Base-by-base conservation (phyloP, 1,140 invertebrate species). In the Hylyphantes graminicola region DNA sequence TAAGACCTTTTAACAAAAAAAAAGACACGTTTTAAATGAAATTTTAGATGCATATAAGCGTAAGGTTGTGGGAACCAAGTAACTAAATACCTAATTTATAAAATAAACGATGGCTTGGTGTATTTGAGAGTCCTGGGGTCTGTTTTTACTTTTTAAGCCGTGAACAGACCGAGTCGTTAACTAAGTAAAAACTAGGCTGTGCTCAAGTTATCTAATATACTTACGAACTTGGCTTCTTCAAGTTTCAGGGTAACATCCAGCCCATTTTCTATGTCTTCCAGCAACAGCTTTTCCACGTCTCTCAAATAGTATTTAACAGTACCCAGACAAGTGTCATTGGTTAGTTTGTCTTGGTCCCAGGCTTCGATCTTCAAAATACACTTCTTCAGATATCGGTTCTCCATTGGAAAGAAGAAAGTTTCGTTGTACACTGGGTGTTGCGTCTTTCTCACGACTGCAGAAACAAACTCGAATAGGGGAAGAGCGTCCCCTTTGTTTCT, bases 391-490 rank as follows among this genome's bases (percentile, higher is more conserved):
- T 35, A 10, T 17, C 55, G 64, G 3, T 83, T 59, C 51, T 74
- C 80, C 61, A 83, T 15, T 2, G 80, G 80, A 19, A 83, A 83
- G 59, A 83, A 83, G 57, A 83, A 83, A 0, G 80, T 74, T 35
- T 83, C 80, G 50, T 83, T 83, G 50, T 21, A 83, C 17, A 83
- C 65, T 35, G 80, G 80, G 57, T 83, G 80, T 35, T 83, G 80
- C 48, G 50, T 65, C 50, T 75, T 83, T 57, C 75, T 83, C 9
- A 55, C 61, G 8, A 83, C 61, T 48, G 80, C 67, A 10, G 80
- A 74, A 13, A 55, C 11, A 19, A 83, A 83, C 55, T 83, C 21
- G 17, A 65, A 54, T 9, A 83, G 19, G 9, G 80, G 70, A 8
- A 48, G 54, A 2, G 68, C 70, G 17, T 53, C 70, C 17, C 61